Base-by-base conservation (phyloP, 2,888 invertebrate species). In the Eilema sororculum region DNA sequence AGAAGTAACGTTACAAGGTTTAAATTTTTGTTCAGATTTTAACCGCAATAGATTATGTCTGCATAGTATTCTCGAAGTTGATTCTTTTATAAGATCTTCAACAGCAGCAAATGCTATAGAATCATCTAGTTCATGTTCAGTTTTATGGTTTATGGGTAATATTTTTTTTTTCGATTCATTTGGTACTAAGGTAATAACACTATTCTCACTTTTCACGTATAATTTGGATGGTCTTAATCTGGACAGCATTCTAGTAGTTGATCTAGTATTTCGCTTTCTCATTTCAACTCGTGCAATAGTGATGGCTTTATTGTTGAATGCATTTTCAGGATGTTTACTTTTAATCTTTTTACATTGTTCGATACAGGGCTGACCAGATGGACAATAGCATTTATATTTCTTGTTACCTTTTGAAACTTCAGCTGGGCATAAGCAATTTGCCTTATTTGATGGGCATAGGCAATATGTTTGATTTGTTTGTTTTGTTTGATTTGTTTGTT, bases 211-310 rank as follows among this genome's bases (percentile, higher is more conserved):
- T 25, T 33, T 8, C 12, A 20, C 22, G 56, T 24, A 10, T 33
- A 30, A 22, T 30, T 24, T 61, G n/a, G 65, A 56, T 16, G 30
- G 4, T 9, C 22, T 56, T 65, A 52, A 30, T 56, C 30, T 56
- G 8, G 52, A n/a, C 8, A 30, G 22, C 22, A 28, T n/a, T 57
- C 24, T 37, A 37, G 33, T 52, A 12, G 12, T 13, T 30, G 28
- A 52, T 52, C 52, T 65, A 24, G 25, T 62, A 25, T 37, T 56
- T 25, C 37, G 61, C 2, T 41, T 56, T 25, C 20, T 33, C 13
- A 56, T 57, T 68, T 68, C 68, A 33, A 56, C 52, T 62, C 52
- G 56, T 25, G 62, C 62, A 25, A 62, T 22, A 63, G 68, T 68
- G 37, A 56, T 41, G 3, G 57, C 20, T 57, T 28, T 63, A 52